Evolutionary conservation across 2,888 invertebrate genomes (phyloP).

Genomic region (Drosophila niveifrons): DNA sequence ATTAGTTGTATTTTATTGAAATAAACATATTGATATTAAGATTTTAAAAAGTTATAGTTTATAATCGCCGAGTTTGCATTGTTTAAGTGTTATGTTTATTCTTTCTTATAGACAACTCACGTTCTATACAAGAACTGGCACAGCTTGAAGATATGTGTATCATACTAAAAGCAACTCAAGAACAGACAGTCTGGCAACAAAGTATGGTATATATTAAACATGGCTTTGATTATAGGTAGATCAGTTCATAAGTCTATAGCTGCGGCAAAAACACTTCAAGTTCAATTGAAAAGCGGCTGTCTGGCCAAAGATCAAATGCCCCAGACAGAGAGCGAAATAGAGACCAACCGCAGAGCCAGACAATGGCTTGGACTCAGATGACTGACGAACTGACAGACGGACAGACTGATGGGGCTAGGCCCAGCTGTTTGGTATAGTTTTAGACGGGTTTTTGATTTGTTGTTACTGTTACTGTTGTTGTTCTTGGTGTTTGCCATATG

Average conservation of each 20-base stretch:
- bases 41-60: too few species aligned
- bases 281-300: slow-evolving; percentile 74
- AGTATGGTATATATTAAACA: slow-evolving; percentile 25
- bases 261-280: slow-evolving; percentile 69
- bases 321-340: slow-evolving; percentile 6
- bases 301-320: slow-evolving; percentile 65
- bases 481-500: slow-evolving; percentile 34
- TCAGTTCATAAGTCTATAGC: slow-evolving; percentile 16
- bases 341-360: slow-evolving; percentile 76
- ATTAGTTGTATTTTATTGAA: too few species aligned
- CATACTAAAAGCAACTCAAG: slow-evolving; percentile 27
- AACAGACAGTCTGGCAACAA: slow-evolving; percentile 46
- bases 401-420: slow-evolving; percentile 31
- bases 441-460: slow-evolving; percentile 42
- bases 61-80: neutral
- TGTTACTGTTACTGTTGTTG: slow-evolving; percentile 2
- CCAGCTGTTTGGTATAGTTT: slow-evolving; percentile 58
- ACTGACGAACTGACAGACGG: slow-evolving; percentile 2
- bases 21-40: too few species aligned
- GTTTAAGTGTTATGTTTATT: neutral
- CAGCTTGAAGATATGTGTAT: slow-evolving; percentile 29
- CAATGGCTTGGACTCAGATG: slow-evolving; percentile 46
- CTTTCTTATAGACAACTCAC: neutral
- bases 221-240: slow-evolving; percentile 26
- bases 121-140: slow-evolving; percentile 5